A percentile compares a stretch with the other conserved stretches of the same genome.
Conservation (phyloP, 2,888 invertebrate genomes). For the Cinara cedri region DNA sequence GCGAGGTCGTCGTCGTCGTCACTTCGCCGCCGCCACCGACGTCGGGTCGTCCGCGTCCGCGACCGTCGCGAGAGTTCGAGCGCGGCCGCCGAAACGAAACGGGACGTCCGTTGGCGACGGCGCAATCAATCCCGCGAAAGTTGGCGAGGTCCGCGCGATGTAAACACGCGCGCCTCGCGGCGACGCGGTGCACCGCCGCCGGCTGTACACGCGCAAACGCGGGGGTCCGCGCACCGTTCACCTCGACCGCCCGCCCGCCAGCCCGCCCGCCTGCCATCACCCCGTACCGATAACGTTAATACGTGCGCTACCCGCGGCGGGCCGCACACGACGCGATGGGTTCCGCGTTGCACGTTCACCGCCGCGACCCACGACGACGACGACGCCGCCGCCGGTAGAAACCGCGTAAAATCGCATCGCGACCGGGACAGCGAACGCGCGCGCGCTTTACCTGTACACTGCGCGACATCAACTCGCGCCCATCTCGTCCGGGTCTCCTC, state of each 20-base stretch:
- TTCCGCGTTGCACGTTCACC: not conserved
- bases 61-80: conserved; percentile 13
- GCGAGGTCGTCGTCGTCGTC: too few relatives aligned
- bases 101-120: too few relatives aligned
- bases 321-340: not conserved
- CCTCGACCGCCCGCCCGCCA: not conserved
- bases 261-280: not conserved
- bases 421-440: not conserved
- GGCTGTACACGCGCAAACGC: not conserved
- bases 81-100: conserved; percentile 1
- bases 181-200: conserved; percentile 12
- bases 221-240: not conserved
- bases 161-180: not conserved
- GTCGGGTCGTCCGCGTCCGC: not conserved
- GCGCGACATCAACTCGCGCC: not conserved
- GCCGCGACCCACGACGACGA: not conserved
- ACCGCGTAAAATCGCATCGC: not conserved
- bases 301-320: not conserved
- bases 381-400: not conserved
- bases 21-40: not conserved
- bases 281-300: not conserved
- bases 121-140: conserved; percentile 41
- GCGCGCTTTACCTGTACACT: not conserved
- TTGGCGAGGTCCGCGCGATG: conserved; percentile 2
- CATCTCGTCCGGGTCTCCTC: not conserved